phyloP scores from a whole-genome alignment of 2,797 vertebrate genomes.

The Hydrophis major region DNA sequence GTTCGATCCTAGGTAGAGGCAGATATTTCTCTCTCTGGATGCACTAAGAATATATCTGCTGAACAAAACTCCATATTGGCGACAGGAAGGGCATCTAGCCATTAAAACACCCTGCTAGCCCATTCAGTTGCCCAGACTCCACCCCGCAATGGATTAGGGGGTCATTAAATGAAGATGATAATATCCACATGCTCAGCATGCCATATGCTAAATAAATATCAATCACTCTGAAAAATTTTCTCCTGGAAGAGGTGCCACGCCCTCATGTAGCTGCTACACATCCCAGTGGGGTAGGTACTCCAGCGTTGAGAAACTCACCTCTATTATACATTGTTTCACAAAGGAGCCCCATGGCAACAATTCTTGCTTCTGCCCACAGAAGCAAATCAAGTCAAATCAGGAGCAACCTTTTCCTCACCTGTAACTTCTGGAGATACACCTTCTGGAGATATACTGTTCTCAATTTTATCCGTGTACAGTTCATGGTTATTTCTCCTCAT shows the following conservation, averaged over 20 bases:
- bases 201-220: background rate
- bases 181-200: background rate
- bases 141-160: too few species aligned
- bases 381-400: background rate
- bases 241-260: background rate
- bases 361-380: background rate
- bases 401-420: background rate
- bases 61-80: too few species aligned
- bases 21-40: too few species aligned
- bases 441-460: background rate
- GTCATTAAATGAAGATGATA: too few species aligned
- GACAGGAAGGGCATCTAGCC: too few species aligned
- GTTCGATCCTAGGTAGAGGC: too few species aligned
- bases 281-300: background rate
- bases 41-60: too few species aligned
- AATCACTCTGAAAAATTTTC: background rate
- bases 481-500: background rate
- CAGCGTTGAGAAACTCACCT: background rate
- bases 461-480: background rate
- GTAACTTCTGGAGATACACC: background rate
- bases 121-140: too few species aligned
- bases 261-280: too few species aligned
- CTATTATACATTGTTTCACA: background rate
- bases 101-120: too few species aligned
- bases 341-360: background rate